Evolutionary conservation across 2,797 vertebrate genomes (phyloP), one percentile per base, ranked within the genome.

Genomic region (Melanogrammus aeglefinus): DNA sequence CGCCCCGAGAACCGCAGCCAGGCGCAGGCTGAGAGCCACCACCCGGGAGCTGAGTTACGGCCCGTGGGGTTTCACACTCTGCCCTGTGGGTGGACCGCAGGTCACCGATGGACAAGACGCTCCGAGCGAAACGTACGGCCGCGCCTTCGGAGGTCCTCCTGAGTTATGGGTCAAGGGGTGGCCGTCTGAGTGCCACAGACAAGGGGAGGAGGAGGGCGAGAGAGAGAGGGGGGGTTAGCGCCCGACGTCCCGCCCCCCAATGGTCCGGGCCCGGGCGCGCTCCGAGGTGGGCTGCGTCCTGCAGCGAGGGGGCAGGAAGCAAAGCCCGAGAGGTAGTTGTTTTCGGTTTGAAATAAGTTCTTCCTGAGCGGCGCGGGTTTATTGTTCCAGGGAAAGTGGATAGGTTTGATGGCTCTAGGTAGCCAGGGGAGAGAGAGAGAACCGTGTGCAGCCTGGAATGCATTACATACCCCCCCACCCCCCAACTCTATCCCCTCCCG

Each of bases 351-450:
- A 90, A 88, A 88, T 77, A 77, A 87, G 80, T 82, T 89, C 87
- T 91, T 90, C 88, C 90, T 91, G 83, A 87, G 88, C 81, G 86
- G 88, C 87, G 85, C 74, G 76, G 69, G 91, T 93, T 94, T 94
- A 92, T 94, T 94, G 91, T 94, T 93, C 74, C 88, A 91, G 89
- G 71, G 91, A 94, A 93, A 93, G 85, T 66, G 77, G 91, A 94
- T 92, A 94, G 90, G 92, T 88, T 90, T 94, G 93, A 94, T 94
- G 93, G 86, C 85, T 92, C 90, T 93, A 93, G 92, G 92, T 94
- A 93, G 93, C 89, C 81, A 13, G 47, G 16, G 47, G 44, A 86
- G 84, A 83, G 79, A 88, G 88, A 83, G 83, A 87, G 84, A 88
- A 79, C 79, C 66, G 80, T 90, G 90, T 92, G 88, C 85, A 76